These are phyloP conservation scores for Spilogale gracilis DNA, from an alignment of 2,113 vertebrate species.

Conservation along the genomic window DNA sequence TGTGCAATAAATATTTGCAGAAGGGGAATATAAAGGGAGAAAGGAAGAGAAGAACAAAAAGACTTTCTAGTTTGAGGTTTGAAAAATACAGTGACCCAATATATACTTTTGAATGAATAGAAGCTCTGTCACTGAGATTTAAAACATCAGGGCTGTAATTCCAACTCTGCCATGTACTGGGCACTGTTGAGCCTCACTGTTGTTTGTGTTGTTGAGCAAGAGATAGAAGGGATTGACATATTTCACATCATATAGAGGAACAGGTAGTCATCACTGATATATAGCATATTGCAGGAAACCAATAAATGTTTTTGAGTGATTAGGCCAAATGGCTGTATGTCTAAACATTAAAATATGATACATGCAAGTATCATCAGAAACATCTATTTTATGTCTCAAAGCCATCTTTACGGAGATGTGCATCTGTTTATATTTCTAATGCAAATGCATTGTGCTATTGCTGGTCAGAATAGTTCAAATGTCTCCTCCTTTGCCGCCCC, in stretches of 20 bases:
- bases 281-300: slow-evolving; percentile 15
- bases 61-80: slow-evolving; percentile 31
- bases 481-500: not conserved
- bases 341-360: slow-evolving; percentile 59
- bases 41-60: not conserved
- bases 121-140: not conserved
- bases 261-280: not conserved
- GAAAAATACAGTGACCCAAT: not conserved
- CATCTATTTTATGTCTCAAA: slow-evolving; percentile 58
- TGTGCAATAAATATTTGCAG: not conserved
- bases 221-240: not conserved
- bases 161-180: not conserved
- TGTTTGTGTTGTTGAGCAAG: not conserved
- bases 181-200: not conserved
- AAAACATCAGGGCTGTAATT: not conserved
- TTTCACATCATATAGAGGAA: not conserved
- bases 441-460: not conserved
- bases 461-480: slow-evolving; percentile 33
- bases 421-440: slow-evolving; percentile 64
- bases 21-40: not conserved
- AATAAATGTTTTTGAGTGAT: slow-evolving; percentile 52
- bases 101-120: not conserved
- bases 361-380: slow-evolving; percentile 16
- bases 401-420: slow-evolving; percentile 13
- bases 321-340: slow-evolving; percentile 33